Conservation (phyloP, 2,888 invertebrate genomes). For the Encarsia formosa region DNA sequence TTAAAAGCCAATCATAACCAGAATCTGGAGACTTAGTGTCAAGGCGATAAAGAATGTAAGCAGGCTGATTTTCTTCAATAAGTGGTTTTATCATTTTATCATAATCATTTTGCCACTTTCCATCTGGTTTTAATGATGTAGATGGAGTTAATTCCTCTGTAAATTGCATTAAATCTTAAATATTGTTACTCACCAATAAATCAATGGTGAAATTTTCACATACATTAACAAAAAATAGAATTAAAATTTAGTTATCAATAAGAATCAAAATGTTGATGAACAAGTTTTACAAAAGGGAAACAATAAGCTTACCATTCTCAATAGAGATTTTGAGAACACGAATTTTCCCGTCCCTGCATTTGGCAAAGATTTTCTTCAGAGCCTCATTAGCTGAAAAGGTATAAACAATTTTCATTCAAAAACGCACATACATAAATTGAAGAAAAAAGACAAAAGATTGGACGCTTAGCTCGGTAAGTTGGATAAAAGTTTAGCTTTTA, state of each 20-base stretch:
- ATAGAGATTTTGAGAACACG: conserved; percentile 80
- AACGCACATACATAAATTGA: neutral
- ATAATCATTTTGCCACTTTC: conserved; percentile 83
- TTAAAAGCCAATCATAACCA: conserved; percentile 87
- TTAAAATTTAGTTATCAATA: neutral
- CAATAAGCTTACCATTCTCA: conserved; percentile 67
- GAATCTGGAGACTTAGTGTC: conserved; percentile 70
- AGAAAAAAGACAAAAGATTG: too few species aligned
- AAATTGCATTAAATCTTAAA: conserved; percentile 33
- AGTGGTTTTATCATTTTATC: conserved; percentile 69
- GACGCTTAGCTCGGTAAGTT: too few species aligned
- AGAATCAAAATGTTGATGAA: neutral
- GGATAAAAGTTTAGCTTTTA: neutral
- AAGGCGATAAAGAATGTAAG: conserved; percentile 78
- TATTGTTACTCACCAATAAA: neutral
- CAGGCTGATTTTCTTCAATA: conserved; percentile 77
- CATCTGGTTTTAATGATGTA: conserved; percentile 63
- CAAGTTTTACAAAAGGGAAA: neutral
- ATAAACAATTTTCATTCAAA: neutral
- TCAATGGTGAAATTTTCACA: neutral
- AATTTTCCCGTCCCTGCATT: conserved; percentile 76
- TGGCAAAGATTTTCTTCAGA: conserved; percentile 75
- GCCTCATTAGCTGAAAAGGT: conserved; percentile 73
- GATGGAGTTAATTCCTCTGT: conserved; percentile 73
- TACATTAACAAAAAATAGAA: conserved; percentile 1